Base-by-base conservation (phyloP, 2,113 vertebrate genomes). In the Caranx melampygus region DNA sequence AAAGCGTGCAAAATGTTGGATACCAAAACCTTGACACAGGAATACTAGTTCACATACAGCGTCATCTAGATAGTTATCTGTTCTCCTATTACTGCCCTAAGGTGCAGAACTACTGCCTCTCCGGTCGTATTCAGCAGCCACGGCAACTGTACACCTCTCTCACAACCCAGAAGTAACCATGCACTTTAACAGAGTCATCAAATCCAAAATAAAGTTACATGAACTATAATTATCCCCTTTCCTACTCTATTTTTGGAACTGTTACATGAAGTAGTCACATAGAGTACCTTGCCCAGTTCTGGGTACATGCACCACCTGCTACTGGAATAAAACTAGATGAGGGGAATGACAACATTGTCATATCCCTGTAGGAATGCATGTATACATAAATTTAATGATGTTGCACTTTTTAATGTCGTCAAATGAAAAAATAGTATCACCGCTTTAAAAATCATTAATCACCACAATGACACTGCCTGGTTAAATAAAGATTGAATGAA, bases 171-270 rank as follows among this genome's bases (percentile, higher is more conserved):
- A 86, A 71, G 86, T 84, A 93, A 92, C 78, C 75, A 57, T 72
- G 87, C 75, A 84, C 85, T 91, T 94, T 87, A 82, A 88, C 79
- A 88, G 55, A 89, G 87, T 92, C 90, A 92, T 93, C 87, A 88
- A 81, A 89, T 92, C 84, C 87, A 88, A 92, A 94, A 91, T 93
- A 90, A 94, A 89, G 88, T 86, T 51, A 90, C 83, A 79, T 74
- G 64, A 87, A 81, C 91, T 92, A 89, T 86, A 90, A 91, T 91
- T 92, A 94, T 90, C 77, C 34, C 63, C 75, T 80, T 88, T 85
- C 78, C 74, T 13, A 2, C 64, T 86, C 82, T 91, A 91, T 89
- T 93, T 92, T 90, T 87, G 85, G 90, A 87, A 72, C 75, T 47
- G 72, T 72, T 65, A 73, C 67, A 88, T 89, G 76, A 79, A 78